phyloP scores from a whole-genome alignment of 1,140 invertebrate genomes.

The Aradophagus sp. region DNA sequence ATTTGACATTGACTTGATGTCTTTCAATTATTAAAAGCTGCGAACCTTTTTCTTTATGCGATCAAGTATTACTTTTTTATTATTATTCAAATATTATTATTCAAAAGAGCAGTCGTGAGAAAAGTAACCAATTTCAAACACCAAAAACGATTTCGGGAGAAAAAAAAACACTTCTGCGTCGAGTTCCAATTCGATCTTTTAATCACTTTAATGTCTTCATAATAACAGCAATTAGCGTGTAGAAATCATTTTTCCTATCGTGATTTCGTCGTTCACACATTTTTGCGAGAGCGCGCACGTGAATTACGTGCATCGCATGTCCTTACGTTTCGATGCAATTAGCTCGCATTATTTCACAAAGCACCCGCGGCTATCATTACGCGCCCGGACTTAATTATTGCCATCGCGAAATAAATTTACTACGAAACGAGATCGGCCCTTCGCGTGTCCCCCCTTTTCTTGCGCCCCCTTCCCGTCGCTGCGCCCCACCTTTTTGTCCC shows the following conservation, averaged over 20 bases:
- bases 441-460: no score
- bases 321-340: slow-evolving; percentile 45
- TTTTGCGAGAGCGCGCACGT: slow-evolving; percentile 19
- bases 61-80: no score
- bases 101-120: no score
- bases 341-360: slow-evolving; percentile 51
- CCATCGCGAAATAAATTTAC: no score
- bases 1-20: no score
- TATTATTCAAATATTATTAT: no score
- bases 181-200: slow-evolving; percentile 38
- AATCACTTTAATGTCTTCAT: slow-evolving; percentile 46
- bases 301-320: slow-evolving; percentile 34
- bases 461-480: no score
- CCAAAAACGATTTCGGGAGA: slow-evolving; percentile 18
- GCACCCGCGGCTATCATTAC: slow-evolving; percentile 44
- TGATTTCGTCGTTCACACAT: slow-evolving; percentile 34
- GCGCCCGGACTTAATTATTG: slow-evolving; percentile 48
- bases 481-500: no score
- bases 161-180: slow-evolving; percentile 19
- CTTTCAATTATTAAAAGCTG: no score
- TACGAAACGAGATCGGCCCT: no score
- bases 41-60: no score
- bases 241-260: slow-evolving; percentile 45
- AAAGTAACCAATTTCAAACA: no score
- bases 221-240: slow-evolving; percentile 43